phyloP scores from a whole-genome alignment of 2,888 invertebrate species.

The Epinotia bilunana region DNA sequence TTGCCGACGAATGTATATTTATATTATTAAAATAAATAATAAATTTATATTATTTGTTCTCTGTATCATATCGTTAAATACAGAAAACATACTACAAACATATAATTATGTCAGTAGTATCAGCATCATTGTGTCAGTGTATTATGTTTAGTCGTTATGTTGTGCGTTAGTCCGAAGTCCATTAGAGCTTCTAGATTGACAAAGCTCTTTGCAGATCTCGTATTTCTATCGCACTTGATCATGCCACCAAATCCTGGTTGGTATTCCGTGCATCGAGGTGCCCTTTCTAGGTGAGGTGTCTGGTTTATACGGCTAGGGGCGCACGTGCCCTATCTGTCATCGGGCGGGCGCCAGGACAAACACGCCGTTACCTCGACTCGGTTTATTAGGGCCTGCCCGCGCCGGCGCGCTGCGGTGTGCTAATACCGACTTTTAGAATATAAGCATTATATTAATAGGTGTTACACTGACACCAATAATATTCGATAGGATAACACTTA shows the following conservation, averaged over 20 bases:
- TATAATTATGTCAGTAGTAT: too few species aligned
- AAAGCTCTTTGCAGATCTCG: constrained; percentile 8
- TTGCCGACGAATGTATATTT: too few species aligned
- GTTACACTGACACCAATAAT: background rate
- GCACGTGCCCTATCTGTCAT: constrained; percentile 82
- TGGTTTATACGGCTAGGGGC: constrained; percentile 62
- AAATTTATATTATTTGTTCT: too few species aligned
- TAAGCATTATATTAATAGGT: constrained; percentile 8
- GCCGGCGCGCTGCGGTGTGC: constrained; percentile 63
- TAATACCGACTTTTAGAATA: constrained; percentile 59
- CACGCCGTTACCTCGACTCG: constrained; percentile 79
- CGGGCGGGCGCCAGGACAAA: constrained; percentile 74
- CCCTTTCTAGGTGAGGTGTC: constrained; percentile 46
- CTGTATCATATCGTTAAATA: too few species aligned
- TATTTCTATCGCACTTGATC: constrained; percentile 14
- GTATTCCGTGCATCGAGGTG: constrained; percentile 3
- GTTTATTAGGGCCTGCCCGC: constrained; percentile 76
- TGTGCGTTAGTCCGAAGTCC: too few species aligned
- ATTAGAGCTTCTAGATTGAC: background rate
- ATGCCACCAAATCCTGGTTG: background rate
- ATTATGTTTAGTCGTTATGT: too few species aligned
- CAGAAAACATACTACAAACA: too few species aligned
- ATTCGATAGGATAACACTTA: background rate
- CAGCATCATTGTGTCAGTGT: too few species aligned
- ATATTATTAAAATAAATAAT: too few species aligned